phyloP scores from a whole-genome alignment of 2,888 invertebrate genomes.

The Pseudanteris insignis region DNA sequence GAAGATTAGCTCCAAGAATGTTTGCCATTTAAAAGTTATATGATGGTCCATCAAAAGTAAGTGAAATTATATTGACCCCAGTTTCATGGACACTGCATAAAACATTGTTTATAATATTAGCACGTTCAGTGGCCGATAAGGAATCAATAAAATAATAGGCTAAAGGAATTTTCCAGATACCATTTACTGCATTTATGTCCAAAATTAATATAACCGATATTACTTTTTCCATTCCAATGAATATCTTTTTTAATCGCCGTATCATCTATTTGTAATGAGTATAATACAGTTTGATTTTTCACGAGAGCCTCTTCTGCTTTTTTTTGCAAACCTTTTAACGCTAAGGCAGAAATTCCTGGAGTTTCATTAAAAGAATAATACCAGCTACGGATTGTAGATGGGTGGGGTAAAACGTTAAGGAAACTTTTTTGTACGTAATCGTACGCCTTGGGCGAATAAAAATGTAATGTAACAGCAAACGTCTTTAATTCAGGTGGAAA shows the following conservation, averaged over 20 bases:
- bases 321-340: constrained; percentile 2
- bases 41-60: constrained; percentile 8
- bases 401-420: background rate
- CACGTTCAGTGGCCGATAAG: constrained; percentile 17
- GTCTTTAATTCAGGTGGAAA: constrained; percentile 5
- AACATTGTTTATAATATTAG: constrained; percentile 5
- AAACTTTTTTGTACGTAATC: constrained; percentile 1
- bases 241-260: constrained; percentile 6
- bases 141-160: constrained; percentile 27
- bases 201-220: constrained; percentile 44
- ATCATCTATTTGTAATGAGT: constrained; percentile 14
- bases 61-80: constrained; percentile 3
- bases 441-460: constrained; percentile 8
- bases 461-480: constrained; percentile 7
- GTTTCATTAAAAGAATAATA: constrained; percentile 2
- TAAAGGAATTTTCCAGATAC: constrained; percentile 23
- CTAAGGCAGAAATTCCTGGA: constrained; percentile 1
- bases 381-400: constrained; percentile 4
- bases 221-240: constrained; percentile 9
- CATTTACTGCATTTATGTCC: constrained; percentile 37
- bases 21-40: constrained; percentile 2
- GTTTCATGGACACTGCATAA: constrained; percentile 5
- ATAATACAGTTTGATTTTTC: constrained; percentile 1
- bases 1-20: background rate
- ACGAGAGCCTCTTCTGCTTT: constrained; percentile 1